Evolutionary conservation across 2,797 vertebrate species (phyloP).

Genomic region (Notamacropus eugenii): DNA sequence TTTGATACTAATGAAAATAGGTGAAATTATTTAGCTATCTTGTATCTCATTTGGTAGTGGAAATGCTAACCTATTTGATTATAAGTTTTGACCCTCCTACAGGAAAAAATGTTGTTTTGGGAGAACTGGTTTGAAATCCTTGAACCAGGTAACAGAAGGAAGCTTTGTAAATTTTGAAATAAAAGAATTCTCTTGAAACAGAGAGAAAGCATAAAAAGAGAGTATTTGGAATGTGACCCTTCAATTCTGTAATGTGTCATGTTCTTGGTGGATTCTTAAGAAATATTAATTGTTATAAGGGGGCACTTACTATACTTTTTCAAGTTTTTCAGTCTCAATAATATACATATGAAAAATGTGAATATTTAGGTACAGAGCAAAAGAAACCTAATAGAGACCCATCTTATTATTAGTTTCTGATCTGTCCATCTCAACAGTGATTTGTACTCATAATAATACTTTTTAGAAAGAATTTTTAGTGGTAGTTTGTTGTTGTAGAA

Average conservation of each 20-base stretch:
- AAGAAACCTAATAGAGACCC: background rate
- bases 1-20: constrained; percentile 5
- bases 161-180: background rate
- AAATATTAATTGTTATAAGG: background rate
- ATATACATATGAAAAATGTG: background rate
- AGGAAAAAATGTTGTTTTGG: background rate
- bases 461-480: background rate
- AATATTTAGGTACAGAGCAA: background rate
- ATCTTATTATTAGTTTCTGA: background rate
- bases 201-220: background rate
- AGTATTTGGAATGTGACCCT: background rate
- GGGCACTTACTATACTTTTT: background rate
- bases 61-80: background rate
- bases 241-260: background rate
- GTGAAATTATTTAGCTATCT: background rate
- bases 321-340: background rate
- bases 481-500: background rate
- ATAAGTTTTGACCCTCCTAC: background rate
- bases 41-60: background rate
- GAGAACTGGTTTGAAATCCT: background rate
- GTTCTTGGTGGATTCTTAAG: background rate
- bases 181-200: background rate
- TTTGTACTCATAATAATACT: background rate
- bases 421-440: background rate
- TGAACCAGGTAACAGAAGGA: constrained; percentile 1